Conservation (phyloP, 2,797 vertebrate species). For the Bucorvus abyssinicus region DNA sequence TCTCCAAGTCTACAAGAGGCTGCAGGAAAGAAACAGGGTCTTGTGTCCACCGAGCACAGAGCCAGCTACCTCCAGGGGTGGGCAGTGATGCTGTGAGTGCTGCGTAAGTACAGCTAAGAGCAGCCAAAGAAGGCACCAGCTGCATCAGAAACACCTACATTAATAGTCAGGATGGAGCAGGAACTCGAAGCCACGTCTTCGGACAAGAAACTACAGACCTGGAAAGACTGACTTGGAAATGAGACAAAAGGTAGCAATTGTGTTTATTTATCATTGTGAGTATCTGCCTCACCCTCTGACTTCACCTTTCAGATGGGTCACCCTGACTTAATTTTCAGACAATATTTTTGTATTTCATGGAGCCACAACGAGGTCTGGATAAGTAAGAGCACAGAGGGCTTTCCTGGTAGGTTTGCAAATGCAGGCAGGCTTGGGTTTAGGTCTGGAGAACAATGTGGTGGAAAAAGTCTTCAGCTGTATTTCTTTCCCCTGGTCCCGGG, state of each 20-base stretch:
- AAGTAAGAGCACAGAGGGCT: not conserved
- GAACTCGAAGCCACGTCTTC: not conserved
- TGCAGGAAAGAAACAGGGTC: not conserved
- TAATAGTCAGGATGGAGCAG: not conserved
- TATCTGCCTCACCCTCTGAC: conserved; percentile 35
- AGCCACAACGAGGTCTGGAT: not conserved
- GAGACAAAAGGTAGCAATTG: conserved; percentile 30
- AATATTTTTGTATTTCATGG: not conserved
- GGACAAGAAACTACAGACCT: not conserved
- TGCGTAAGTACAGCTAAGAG: not conserved
- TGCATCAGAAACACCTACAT: not conserved
- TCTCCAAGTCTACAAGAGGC: not conserved
- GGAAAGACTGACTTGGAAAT: not conserved
- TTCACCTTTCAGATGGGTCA: conserved; percentile 5
- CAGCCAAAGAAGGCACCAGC: not conserved
- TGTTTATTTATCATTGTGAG: not conserved
- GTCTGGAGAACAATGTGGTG: not conserved
- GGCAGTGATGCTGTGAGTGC: not conserved
- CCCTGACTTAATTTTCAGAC: conserved; percentile 21
- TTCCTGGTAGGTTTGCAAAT: not conserved
- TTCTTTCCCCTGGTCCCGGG: not conserved
- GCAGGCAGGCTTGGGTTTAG: not conserved
- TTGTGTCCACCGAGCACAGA: not conserved
- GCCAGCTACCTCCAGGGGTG: not conserved
- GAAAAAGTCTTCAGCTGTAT: not conserved